phyloP scores from a whole-genome alignment of 2,113 vertebrate species.

The Lasiurus cinereus region DNA sequence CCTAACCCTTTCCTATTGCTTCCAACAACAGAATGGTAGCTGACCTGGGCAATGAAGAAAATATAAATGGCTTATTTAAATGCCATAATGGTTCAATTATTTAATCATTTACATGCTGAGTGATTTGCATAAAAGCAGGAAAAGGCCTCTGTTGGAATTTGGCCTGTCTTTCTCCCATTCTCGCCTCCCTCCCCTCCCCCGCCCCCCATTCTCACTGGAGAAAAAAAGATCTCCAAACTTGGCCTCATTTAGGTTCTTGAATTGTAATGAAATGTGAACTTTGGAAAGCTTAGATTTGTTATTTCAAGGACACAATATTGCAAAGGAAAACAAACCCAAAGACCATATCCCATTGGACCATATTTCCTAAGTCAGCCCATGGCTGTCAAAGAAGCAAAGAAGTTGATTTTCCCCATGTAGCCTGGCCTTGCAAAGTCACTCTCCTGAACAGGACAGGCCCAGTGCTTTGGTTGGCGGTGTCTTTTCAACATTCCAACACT shows the following conservation, averaged over 20 bases:
- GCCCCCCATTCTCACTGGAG: background rate
- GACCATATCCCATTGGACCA: background rate
- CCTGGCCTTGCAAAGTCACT: background rate
- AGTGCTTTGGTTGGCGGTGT: background rate
- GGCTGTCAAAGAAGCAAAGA: constrained; percentile 4
- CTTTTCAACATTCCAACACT: background rate
- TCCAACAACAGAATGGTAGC: constrained; percentile 57
- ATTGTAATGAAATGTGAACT: constrained; percentile 59
- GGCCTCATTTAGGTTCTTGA: background rate
- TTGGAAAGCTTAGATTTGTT: constrained; percentile 69
- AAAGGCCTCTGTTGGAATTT: constrained; percentile 76
- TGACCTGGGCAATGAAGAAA: constrained; percentile 59
- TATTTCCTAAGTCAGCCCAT: constrained; percentile 1
- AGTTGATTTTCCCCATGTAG: background rate
- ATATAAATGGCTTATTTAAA: constrained; percentile 76
- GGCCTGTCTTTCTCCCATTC: background rate
- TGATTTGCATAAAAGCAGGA: constrained; percentile 82
- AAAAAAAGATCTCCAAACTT: constrained; percentile 45
- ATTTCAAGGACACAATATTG: constrained; percentile 62
- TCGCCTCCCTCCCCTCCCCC: too few species aligned
- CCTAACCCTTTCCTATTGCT: background rate
- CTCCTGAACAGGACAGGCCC: background rate
- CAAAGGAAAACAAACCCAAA: constrained; percentile 72
- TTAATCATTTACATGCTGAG: constrained; percentile 79
- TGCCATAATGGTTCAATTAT: constrained; percentile 76